Evolutionary conservation across 1,140 invertebrate genomes (phyloP), one percentile per base, ranked within the genome.

Genomic region (Trichomalopsis sarcophagae): DNA sequence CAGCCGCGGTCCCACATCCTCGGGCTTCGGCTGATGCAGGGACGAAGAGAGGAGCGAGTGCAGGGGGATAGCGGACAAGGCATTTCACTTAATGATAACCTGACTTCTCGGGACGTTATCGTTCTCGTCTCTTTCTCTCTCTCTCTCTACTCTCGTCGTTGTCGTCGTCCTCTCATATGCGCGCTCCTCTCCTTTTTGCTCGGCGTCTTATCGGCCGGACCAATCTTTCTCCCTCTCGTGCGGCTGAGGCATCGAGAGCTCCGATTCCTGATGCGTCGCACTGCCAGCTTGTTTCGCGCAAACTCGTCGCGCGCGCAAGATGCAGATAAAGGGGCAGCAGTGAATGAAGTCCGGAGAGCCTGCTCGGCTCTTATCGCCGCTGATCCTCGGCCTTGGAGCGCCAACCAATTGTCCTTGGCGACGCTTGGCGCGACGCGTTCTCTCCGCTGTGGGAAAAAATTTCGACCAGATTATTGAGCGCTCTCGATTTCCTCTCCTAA

Each of bases 31-130:
- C 75, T 9, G 78, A n/a, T 21, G 21, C 14, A 30, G 78, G 27
- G 81, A 85, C 78, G 71, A 80, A 88, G 90, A 89, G 91, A 91
- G 90, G 90, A 47, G 27, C 44, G 36, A 30, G 55, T n/a, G 55
- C 23, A 33, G 27, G 74, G 84, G 91, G 91, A 91, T 93, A 92
- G 90, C 89, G 92, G 92, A 93, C 92, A 92, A 89, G 92, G 91
- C 92, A 93, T 92, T 92, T 93, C 92, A 92, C 92, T 93, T 93
- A 93, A 92, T 92, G 92, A 92, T 92, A 92, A 92, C 91, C 89
- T 89, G 88, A 88, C 86, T 87, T 88, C 77, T 88, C 75, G 40
- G 74, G 80, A 66, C 81, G 84, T 87, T 55, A 11, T 86, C 80
- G 33, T 80, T 23, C 21, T 33, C 84, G 21, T 81, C 68, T 0